Percentiles rank a stretch among this genome's conserved stretches.
Conservation (phyloP, 2,888 invertebrate genomes). For the Leptothorax acervorum region DNA sequence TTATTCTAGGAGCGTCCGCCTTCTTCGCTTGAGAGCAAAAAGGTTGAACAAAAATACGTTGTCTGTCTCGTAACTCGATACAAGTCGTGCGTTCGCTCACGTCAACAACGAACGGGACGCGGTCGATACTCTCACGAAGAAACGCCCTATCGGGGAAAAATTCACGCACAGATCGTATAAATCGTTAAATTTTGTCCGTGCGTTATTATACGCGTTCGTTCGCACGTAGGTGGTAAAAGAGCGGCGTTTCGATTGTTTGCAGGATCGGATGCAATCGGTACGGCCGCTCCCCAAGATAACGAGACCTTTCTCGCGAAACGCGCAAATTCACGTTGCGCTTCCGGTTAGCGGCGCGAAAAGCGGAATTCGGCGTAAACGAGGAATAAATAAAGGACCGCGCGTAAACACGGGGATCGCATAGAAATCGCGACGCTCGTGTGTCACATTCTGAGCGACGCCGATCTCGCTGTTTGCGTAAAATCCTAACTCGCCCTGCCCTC, state of each 20-base stretch:
- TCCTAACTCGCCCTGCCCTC: conserved; percentile 15
- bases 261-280: conserved; percentile 1
- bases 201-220: not conserved
- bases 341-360: conserved; percentile 7
- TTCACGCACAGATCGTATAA: not conserved
- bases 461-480: conserved; percentile 55
- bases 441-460: conserved; percentile 36
- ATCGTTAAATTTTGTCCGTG: not conserved
- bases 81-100: conserved; percentile 6
- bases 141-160: not conserved
- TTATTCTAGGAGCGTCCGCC: not conserved
- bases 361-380: conserved; percentile 24
- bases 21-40: conserved; percentile 23
- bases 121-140: conserved; percentile 6
- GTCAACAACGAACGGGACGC: not conserved
- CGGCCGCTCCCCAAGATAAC: not conserved
- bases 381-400: conserved; percentile 45
- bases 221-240: conserved; percentile 13
- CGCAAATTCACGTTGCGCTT: not conserved
- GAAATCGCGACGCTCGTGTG: conserved; percentile 41
- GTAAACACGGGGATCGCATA: conserved; percentile 47
- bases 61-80: conserved; percentile 24
- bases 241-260: conserved; percentile 26
- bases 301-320: conserved; percentile 16
- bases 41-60: conserved; percentile 10